Percentiles rank a stretch among this genome's conserved stretches.
These are phyloP conservation scores for Dysmachus trigonus DNA, from an alignment of 2,888 invertebrate species.

Conservation along the genomic window DNA sequence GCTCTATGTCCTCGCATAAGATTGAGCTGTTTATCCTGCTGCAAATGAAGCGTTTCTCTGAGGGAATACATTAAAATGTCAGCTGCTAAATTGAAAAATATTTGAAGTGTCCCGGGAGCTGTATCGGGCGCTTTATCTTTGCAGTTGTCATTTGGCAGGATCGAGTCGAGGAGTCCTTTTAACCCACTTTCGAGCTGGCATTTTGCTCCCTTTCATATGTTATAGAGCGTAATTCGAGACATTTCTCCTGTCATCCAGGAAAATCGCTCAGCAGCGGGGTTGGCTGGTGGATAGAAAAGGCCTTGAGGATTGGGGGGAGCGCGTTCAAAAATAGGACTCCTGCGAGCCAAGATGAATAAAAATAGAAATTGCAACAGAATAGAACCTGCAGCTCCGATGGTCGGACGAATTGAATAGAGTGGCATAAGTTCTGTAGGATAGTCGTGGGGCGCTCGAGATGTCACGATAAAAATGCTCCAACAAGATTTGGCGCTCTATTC, in stretches of 20 bases:
- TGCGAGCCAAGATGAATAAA: slow-evolving; percentile 3
- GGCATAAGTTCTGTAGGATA: too few species aligned
- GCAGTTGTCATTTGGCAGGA: not conserved
- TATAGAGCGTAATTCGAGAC: not conserved
- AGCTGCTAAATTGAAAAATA: not conserved
- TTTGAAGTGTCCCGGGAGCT: not conserved
- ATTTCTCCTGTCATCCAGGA: not conserved
- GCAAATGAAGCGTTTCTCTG: not conserved
- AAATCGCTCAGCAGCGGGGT: not conserved
- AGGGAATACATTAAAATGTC: not conserved
- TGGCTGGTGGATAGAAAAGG: too few species aligned
- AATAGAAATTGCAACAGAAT: slow-evolving; percentile 4
- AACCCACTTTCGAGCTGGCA: not conserved
- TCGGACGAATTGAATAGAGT: not conserved
- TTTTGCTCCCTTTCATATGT: not conserved
- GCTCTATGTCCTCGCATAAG: not conserved
- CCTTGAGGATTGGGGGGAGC: too few species aligned
- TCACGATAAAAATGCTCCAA: slow-evolving; percentile 27
- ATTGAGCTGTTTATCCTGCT: not conserved
- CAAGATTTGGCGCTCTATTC: slow-evolving; percentile 9
- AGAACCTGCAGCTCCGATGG: not conserved
- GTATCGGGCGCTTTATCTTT: slow-evolving; percentile 1
- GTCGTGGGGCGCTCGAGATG: not conserved
- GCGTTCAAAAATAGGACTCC: not conserved
- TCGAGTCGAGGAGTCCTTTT: slow-evolving; percentile 2